Percentiles rank a stretch among this genome's conserved stretches.
Evolutionary conservation across 2,797 vertebrate species (phyloP).

Genomic region (Melanotaenia nigrans): DNA sequence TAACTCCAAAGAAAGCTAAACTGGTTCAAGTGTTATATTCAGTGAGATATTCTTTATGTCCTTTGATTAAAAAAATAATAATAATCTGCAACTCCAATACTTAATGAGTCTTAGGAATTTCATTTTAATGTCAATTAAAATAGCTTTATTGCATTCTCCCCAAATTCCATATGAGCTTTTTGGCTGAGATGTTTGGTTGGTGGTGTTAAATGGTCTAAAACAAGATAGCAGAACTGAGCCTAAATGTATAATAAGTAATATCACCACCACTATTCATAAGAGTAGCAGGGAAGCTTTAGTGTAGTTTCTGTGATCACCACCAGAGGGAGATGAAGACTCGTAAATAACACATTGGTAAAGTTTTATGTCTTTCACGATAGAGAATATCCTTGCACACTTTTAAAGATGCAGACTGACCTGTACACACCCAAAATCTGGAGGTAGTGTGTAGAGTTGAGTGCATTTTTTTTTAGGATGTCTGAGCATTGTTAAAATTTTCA

Average conservation of each 20-base stretch:
- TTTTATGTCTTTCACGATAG: not conserved
- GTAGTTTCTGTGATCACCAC: slow-evolving; percentile 36
- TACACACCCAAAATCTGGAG: not conserved
- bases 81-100: too few relatives aligned
- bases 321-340: slow-evolving; percentile 66
- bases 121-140: not conserved
- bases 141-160: not conserved
- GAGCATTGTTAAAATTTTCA: slow-evolving; percentile 30
- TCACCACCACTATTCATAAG: not conserved
- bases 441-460: not conserved
- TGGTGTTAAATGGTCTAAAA: not conserved
- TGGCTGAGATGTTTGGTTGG: not conserved
- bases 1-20: too few relatives aligned
- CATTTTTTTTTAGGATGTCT: not conserved
- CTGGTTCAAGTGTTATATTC: too few relatives aligned
- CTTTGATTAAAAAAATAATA: too few relatives aligned
- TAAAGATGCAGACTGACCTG: not conserved
- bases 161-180: not conserved
- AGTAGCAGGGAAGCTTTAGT: not conserved
- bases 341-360: slow-evolving; percentile 15
- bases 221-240: not conserved
- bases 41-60: too few relatives aligned
- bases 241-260: not conserved
- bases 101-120: not conserved
- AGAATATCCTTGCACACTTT: not conserved